phyloP scores from a whole-genome alignment of 2,113 vertebrate species.

The Rhea americana region DNA sequence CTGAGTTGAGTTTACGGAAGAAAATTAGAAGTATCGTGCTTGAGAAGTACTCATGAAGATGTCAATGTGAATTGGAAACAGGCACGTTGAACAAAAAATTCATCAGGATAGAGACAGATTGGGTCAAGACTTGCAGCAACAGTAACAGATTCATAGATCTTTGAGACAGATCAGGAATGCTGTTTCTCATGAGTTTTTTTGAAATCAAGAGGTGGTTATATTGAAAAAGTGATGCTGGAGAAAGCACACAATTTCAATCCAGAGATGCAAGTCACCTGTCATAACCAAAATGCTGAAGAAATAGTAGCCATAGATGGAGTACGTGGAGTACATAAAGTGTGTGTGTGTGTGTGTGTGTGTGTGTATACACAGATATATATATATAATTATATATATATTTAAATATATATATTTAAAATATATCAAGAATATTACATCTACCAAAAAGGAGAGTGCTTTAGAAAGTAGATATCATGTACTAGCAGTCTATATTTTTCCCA shows the following conservation, averaged over 20 bases:
- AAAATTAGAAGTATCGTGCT: neutral
- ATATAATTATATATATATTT: too few relatives aligned
- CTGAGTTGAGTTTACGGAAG: slow-evolving; percentile 4
- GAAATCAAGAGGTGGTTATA: neutral
- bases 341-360: neutral
- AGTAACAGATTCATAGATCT: neutral
- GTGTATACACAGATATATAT: too few relatives aligned
- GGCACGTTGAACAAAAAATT: neutral
- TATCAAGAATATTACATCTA: neutral
- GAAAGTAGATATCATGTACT: neutral
- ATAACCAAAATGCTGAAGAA: neutral
- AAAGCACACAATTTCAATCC: neutral
- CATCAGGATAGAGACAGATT: neutral
- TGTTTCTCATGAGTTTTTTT: neutral
- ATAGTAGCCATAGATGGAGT: neutral
- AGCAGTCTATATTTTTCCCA: neutral
- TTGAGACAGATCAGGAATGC: neutral
- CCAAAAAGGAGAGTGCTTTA: neutral
- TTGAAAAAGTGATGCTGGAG: neutral
- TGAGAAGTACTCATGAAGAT: neutral
- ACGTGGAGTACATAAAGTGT: neutral
- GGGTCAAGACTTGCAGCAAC: neutral
- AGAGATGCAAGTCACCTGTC: neutral
- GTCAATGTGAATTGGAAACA: slow-evolving; percentile 17
- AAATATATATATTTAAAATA: too few relatives aligned